Conservation (phyloP, 2,113 vertebrate species). For the Brachionichthys hirsutus region DNA sequence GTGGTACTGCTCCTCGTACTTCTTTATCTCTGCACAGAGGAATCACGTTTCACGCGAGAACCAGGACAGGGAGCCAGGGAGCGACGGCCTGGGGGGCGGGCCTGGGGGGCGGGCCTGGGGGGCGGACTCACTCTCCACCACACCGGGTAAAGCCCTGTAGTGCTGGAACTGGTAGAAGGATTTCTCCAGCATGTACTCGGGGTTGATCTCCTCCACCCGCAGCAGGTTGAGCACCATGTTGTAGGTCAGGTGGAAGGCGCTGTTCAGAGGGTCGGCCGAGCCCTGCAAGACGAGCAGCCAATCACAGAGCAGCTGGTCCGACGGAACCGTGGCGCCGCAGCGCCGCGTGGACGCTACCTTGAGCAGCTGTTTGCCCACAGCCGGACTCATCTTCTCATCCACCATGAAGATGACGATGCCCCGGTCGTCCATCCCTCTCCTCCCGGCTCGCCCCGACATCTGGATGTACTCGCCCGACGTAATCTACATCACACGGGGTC, state of each 20-base stretch:
- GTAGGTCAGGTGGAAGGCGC: constrained; percentile 97
- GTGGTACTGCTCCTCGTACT: constrained; percentile 89
- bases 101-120: constrained; percentile 30
- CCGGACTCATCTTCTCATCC: constrained; percentile 98
- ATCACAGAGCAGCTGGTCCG: too few species aligned
- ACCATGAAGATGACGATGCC: constrained; percentile 99
- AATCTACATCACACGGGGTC: constrained; percentile 77
- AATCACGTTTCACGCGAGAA: background rate
- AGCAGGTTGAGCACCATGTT: constrained; percentile 98
- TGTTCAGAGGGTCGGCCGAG: constrained; percentile 94
- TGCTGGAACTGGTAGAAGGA: constrained; percentile 99
- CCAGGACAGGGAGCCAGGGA: background rate
- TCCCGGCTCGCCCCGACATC: constrained; percentile 97
- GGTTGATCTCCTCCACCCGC: constrained; percentile 98
- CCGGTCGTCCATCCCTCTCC: constrained; percentile 97
- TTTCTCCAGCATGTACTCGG: constrained; percentile 98
- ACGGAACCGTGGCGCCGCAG: too few species aligned
- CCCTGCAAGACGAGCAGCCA: constrained; percentile 67
- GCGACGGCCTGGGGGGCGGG: background rate
- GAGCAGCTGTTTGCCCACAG: constrained; percentile 92
- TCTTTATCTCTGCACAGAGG: constrained; percentile 79
- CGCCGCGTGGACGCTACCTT: constrained; percentile 81
- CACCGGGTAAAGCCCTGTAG: constrained; percentile 94
- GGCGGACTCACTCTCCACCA: constrained; percentile 88
- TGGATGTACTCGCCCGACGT: constrained; percentile 98